Conservation (phyloP, 2,113 vertebrate species). For the Myrmecophaga tridactyla region DNA sequence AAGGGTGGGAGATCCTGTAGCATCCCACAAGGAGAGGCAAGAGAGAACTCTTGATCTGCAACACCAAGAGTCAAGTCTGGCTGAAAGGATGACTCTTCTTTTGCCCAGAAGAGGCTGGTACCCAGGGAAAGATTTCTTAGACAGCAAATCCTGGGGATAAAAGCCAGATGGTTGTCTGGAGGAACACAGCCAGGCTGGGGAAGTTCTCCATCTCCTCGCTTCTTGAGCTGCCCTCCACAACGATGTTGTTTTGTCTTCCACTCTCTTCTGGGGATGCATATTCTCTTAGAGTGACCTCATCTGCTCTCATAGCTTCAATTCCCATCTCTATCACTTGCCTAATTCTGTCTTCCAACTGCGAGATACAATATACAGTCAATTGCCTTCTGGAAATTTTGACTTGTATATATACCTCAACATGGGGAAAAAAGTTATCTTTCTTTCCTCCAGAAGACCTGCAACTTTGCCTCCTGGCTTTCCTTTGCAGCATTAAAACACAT, state of each 20-base stretch:
- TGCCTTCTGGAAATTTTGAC: not conserved
- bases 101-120: not conserved
- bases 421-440: not conserved
- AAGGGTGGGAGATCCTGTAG: not conserved
- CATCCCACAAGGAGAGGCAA: not conserved
- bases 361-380: not conserved
- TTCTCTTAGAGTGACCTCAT: not conserved
- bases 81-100: not conserved
- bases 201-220: not conserved
- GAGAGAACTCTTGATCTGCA: not conserved
- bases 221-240: too few species aligned
- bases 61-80: not conserved
- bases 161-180: not conserved
- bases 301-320: not conserved
- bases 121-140: not conserved
- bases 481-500: not conserved
- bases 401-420: not conserved
- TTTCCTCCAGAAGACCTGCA: not conserved
- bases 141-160: not conserved
- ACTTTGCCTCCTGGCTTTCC: not conserved
- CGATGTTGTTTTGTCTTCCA: not conserved
- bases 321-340: not conserved
- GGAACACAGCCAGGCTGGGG: not conserved
- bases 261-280: not conserved
- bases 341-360: not conserved